Evolutionary conservation across 2,888 invertebrate species (phyloP), one percentile per base, ranked within the genome.

Genomic region (Eupithecia inturbata): DNA sequence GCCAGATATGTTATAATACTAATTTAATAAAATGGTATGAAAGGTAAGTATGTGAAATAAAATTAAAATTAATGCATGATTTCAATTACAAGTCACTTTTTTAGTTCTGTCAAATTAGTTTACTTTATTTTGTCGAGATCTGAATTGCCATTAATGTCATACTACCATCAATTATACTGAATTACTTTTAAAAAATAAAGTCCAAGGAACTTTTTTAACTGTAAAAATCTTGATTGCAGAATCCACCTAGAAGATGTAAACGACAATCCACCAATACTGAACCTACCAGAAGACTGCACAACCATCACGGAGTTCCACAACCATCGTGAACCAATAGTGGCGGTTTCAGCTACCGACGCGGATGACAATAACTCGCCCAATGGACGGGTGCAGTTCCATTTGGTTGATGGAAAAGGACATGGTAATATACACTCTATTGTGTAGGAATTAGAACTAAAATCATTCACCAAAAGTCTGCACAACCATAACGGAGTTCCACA

Each of bases 271-370:
- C 98, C 98, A 0, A 95, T 96, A 70, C 95, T 98, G 33, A 95
- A 95, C 22, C 84, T 97, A 53, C 96, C 97, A 0, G 88, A 95
- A 4, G 95, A 95, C 1, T 98, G 98, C 85, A 95, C 97, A 0
- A 96, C 96, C 22, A 96, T 98, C 73, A 97, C 98, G 0, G 98
- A 98, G 91, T 98, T 98, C 90, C 98, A 98, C 85, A 97, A 97
- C 82, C 91, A 96, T n/a, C 95, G 96, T 26, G 97, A 98, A 79
- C 95, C 96, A 3, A 96, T 98, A 70, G 95, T 96, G n/a, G 93
- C 96, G 0, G 94, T 98, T 14, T 96, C 96, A 78, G 98, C 97
- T 0, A 96, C 95, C n/a, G 98, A 99, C 90, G 96, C 96, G 0
- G 98, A 98, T 88, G 98, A 98, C 89, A 96, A 96, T 6, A 89